Base-by-base conservation (phyloP, 2,113 vertebrate species). In the Natator depressus region DNA sequence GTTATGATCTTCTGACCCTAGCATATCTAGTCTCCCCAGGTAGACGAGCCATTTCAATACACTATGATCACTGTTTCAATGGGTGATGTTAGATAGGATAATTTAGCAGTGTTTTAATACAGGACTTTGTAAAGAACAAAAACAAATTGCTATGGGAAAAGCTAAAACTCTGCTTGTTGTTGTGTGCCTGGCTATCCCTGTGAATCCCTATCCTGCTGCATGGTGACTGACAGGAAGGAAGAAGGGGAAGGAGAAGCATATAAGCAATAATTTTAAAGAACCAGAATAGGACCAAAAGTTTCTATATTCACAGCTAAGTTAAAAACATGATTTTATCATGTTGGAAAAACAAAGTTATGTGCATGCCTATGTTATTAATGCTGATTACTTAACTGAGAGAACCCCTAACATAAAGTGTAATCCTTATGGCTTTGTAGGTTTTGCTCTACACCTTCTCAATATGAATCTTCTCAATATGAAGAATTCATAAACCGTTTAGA, bases 381-480 rank as follows among this genome's bases (percentile, higher is more conserved):
- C 13, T 55, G 42, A 50, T 54, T 54, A 69, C 51, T 88, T 29
- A 1, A 82, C 27, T 65, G 79, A 42, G 78, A 86, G 51, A 8
- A 85, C 76, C 65, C 59, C 55, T 82, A 38, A 35, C 46, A 80
- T 14, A 78, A 27, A 78, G 53, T 86, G 87, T 91, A 96, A 97
- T 96, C 87, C 90, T 88, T 96, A 87, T 93, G 93, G 92, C 94
- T 95, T 95, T 35, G 9, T n/a, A 84, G 42, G 20, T 10, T 97
- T 96, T 95, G 10, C 3, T 80, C 85, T 96, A 82, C 90, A 82
- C 82, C 49, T 89, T 91, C 27, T 59, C 27, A 59, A 59, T 59
- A 31, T 59, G 57, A 59, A 85, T 88, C 93, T 86, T 97, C 94
- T 96, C 62, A 35, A 90, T 94, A 65, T 46, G 88, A 93, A 96